These are phyloP conservation scores for Panulirus ornatus DNA, from an alignment of 1,140 invertebrate species.

Conservation along the genomic window DNA sequence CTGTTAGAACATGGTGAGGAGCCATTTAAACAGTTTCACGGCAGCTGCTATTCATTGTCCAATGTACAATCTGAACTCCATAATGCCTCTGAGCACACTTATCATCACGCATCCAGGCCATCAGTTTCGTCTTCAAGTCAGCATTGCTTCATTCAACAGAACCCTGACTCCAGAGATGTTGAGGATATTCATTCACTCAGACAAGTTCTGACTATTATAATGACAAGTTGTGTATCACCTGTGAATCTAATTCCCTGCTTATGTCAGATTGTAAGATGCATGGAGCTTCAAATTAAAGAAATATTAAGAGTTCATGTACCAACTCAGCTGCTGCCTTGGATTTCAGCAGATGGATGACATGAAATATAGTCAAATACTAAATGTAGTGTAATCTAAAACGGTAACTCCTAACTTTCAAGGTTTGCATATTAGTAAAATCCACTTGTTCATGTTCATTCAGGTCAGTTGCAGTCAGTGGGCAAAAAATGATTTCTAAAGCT, in stretches of 20 bases:
- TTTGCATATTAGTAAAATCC: conserved; percentile 42
- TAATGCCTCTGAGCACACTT: conserved; percentile 14
- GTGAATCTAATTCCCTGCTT: not conserved
- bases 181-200: not conserved
- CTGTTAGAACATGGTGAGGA: not conserved
- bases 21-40: conserved; percentile 11
- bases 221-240: not conserved
- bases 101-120: conserved; percentile 24
- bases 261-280: conserved; percentile 1
- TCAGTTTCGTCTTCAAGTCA: conserved; percentile 27
- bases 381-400: conserved; percentile 40
- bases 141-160: conserved; percentile 43
- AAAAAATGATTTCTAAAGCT: conserved; percentile 10
- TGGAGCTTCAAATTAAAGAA: not conserved
- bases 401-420: conserved; percentile 20
- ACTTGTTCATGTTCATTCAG: conserved; percentile 24
- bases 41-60: conserved; percentile 5
- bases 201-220: not conserved
- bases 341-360: conserved; percentile 31
- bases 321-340: conserved; percentile 28
- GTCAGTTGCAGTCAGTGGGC: not conserved
- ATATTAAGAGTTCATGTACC: conserved; percentile 5
- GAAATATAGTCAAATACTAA: conserved; percentile 41
- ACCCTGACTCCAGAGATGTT: conserved; percentile 24
- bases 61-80: conserved; percentile 25